Conservation (phyloP, 2,797 vertebrate species). For the Rhincodon typus region DNA sequence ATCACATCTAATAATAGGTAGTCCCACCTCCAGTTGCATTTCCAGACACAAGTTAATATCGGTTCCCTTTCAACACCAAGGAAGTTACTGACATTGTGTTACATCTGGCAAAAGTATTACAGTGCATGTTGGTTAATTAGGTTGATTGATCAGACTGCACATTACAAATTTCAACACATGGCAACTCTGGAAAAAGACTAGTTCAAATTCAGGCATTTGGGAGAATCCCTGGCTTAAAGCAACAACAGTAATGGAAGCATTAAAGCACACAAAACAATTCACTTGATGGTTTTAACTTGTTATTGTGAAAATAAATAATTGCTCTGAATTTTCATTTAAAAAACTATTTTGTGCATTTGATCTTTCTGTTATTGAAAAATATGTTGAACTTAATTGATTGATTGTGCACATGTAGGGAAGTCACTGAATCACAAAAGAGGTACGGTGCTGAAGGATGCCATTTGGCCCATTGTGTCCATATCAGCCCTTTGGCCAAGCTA, state of each 20-base stretch:
- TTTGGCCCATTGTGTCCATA: no score
- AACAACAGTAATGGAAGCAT: background rate
- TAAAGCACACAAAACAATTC: background rate
- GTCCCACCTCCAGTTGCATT: background rate
- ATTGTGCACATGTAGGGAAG: background rate
- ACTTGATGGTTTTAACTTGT: background rate
- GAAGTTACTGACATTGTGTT: background rate
- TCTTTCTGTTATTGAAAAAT: background rate
- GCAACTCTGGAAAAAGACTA: background rate
- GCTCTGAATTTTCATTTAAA: background rate
- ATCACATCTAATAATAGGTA: background rate
- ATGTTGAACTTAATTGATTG: background rate
- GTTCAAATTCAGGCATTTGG: background rate
- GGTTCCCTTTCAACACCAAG: background rate
- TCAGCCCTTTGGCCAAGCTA: no score
- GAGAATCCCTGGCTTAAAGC: background rate
- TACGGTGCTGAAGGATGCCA: no score
- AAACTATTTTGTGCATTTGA: background rate
- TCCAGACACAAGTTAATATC: background rate
- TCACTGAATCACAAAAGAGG: no score
- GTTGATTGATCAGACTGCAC: background rate
- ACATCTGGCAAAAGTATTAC: background rate
- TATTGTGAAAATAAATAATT: background rate
- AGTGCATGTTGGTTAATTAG: background rate
- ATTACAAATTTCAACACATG: background rate